Base-by-base conservation (phyloP, 1,140 invertebrate genomes). In the Nylanderia fulva region DNA sequence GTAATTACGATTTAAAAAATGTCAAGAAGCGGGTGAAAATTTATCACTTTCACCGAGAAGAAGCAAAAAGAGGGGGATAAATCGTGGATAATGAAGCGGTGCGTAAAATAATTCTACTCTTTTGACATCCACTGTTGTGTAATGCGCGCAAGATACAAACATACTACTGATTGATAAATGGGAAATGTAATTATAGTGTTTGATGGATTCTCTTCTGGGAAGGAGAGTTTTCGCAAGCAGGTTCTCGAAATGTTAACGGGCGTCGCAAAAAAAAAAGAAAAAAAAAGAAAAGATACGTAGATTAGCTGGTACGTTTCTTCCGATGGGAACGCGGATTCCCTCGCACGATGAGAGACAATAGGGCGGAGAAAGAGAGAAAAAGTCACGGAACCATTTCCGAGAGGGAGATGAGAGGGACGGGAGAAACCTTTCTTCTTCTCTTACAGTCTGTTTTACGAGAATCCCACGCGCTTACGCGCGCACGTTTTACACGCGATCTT, bases 141-240 rank as follows among this genome's bases (percentile, higher is more conserved):
- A 79, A 54, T 39, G 33, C 13, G 33, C 13, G 13, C 29, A n/a
- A 54, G 42, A 68, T 79, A 11, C 27, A n/a, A 64, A 39, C 61
- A 29, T 29, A 48, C 45, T 21, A 54, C 63, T 29, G 66, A 82
- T 54, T 82, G 66, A 82, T 68, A 79, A 79, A 68, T 68, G 45
- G 60, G 54, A 29, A 45, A 36, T 61, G 54, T 79, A 68, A 79
- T 79, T 79, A 54, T 29, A 24, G 52, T 8, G 9, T 42, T 33
- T 54, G 52, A 71, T 18, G 24, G 39, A 24, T 42, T 58, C 45
- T 18, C 48, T 39, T 18, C 9, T 29, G 29, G 29, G 29, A 3
- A 33, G 29, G 29, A 33, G 29, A 33, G 18, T 71, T 69, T 58
- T 21, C 15, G 15, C 48, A 33, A 39, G 24, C 56, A n/a, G 63